Conservation (phyloP, 2,113 vertebrate species). For the Oceanodroma tethys region DNA sequence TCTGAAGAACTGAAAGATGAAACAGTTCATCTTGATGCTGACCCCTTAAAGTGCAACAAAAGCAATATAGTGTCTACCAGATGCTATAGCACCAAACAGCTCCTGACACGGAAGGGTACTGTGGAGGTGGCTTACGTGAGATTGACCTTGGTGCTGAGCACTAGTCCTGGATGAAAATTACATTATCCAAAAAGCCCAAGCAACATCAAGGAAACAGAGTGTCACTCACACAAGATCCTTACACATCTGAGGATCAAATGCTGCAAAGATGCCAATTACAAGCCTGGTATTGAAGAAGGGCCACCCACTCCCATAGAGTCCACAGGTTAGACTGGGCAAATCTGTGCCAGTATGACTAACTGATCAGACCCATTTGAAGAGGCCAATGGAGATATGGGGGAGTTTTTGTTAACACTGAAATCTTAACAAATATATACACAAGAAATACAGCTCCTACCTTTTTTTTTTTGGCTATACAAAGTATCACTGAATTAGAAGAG, state of each 20-base stretch:
- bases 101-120: not conserved
- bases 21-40: not conserved
- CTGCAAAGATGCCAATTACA: not conserved
- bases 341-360: not conserved
- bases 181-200: not conserved
- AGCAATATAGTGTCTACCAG: not conserved
- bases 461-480: not conserved
- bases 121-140: not conserved
- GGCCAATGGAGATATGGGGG: not conserved
- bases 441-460: not conserved
- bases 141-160: not conserved
- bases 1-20: not conserved
- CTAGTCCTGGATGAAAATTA: not conserved
- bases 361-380: not conserved
- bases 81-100: not conserved
- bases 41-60: not conserved
- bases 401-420: not conserved
- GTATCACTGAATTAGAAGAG: not conserved
- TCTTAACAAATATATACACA: not conserved
- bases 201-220: not conserved
- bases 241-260: not conserved
- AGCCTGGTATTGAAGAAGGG: not conserved
- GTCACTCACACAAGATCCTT: not conserved
- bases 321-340: not conserved
- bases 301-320: not conserved